Evolutionary conservation across 2,888 invertebrate species (phyloP).

Genomic region (Smittia aterrima): DNA sequence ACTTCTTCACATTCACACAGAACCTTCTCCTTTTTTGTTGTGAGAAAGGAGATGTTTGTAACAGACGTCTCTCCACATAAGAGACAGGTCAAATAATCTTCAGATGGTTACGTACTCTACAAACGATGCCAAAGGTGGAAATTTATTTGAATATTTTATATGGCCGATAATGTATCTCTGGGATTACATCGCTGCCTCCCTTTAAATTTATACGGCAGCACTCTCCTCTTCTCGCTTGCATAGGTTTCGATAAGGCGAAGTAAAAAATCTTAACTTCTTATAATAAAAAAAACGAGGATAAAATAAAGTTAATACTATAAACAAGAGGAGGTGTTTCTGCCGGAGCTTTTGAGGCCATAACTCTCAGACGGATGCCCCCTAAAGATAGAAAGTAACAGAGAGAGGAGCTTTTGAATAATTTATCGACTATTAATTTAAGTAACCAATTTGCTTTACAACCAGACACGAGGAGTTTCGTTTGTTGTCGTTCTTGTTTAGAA

Average conservation of each 20-base stretch:
- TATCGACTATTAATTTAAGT: constrained; percentile 39
- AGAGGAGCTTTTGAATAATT: constrained; percentile 31
- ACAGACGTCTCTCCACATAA: background rate
- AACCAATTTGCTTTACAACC: constrained; percentile 37
- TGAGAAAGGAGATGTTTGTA: background rate
- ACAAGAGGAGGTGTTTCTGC: background rate
- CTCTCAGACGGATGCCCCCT: background rate
- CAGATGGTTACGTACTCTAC: too few relatives aligned
- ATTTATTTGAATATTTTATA: constrained; percentile 40
- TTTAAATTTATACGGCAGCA: constrained; percentile 33
- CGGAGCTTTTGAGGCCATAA: background rate
- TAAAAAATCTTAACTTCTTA: constrained; percentile 21
- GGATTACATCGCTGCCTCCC: background rate
- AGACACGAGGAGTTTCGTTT: background rate
- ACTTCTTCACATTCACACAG: constrained; percentile 23
- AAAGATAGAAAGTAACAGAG: background rate
- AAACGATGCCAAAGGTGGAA: constrained; percentile 35
- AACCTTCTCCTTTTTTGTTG: constrained; percentile 7
- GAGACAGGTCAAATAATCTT: background rate
- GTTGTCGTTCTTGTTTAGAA: background rate
- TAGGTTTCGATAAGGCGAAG: background rate
- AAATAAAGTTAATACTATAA: background rate
- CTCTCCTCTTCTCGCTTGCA: background rate
- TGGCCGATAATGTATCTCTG: constrained; percentile 32
- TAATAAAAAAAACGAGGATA: constrained; percentile 21